Evolutionary conservation across 2,797 vertebrate genomes (phyloP).

Genomic region (Chanos chanos): DNA sequence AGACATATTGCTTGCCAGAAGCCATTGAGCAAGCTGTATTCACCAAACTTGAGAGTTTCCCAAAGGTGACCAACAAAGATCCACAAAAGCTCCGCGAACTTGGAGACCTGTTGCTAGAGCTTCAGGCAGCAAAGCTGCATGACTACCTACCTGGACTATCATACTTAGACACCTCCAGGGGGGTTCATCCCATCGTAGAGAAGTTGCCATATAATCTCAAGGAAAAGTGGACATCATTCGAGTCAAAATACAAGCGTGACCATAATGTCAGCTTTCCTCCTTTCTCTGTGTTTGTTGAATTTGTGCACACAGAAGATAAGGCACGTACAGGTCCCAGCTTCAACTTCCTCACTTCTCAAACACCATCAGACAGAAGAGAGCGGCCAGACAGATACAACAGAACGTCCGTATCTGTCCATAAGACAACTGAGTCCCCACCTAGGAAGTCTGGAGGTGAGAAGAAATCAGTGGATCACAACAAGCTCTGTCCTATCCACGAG

Average conservation of each 20-base stretch:
- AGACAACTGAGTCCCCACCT: not conserved
- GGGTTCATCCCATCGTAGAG: too few species aligned
- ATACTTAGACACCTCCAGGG: too few species aligned
- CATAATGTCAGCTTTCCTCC: not conserved
- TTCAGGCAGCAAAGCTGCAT: too few species aligned
- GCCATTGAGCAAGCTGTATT: not conserved
- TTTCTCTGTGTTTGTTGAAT: not conserved
- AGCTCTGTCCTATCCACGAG: not conserved
- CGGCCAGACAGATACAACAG: not conserved
- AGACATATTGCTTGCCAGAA: not conserved
- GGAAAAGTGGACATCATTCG: not conserved
- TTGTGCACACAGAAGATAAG: slow-evolving; percentile 1
- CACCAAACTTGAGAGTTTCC: not conserved
- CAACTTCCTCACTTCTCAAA: not conserved
- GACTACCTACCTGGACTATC: too few species aligned
- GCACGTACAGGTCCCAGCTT: slow-evolving; percentile 4
- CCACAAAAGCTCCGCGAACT: not conserved
- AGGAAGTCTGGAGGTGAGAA: not conserved
- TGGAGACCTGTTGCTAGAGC: too few species aligned
- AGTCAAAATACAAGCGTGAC: not conserved
- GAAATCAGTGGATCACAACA: not conserved
- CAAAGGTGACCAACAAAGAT: not conserved
- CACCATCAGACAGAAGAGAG: not conserved
- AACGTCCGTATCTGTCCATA: not conserved
- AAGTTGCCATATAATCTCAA: not conserved